Evolutionary conservation across 2,113 vertebrate genomes (phyloP), one percentile per base, ranked within the genome.

Genomic region (Atractosteus spatula): DNA sequence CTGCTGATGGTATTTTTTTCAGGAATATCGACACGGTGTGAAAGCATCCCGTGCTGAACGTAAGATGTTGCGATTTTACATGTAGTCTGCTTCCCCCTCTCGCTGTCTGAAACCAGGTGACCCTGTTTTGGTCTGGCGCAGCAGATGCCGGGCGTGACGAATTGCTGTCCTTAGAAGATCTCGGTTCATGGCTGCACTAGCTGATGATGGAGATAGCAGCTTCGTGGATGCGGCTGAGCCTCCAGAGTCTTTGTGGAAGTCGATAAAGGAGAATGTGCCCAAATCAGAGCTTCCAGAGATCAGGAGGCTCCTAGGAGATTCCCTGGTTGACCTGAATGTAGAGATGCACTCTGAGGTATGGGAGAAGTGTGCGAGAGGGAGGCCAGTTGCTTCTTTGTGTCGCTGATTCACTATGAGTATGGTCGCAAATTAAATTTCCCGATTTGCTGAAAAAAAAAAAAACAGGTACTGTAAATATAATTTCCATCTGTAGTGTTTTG

Each of bases 311-410:
- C 83, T 96, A 64, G 94, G 94, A 59, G 79, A 83, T 68, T 79
- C 84, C 2, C 79, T 85, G 43, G 85, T 96, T 55, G 92, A 95
- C 78, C 85, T 85, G 76, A 95, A 91, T 74, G 82, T 85, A 66
- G 93, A 95, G 62, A 79, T 90, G 51, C 82, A 93, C 70, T 66
- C 78, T 12, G 94, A 96, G 94, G 95, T 96, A 80, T 87, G 83
- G 62, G 3, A 10, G 54, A 66, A 59, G 70, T 42, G 61, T 14
- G 51, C 41, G 61, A 55, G 73, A 62, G 72, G 74, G 42, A 59
- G 61, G 62, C 74, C 66, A 67, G 66, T 77, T 73, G 73, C 56
- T 68, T n/a, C n/a, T n/a, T n/a, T 55, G 54, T 54, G 17, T 56
- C 42, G 61, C 47, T 77, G 62, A 74, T 75, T 69, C 51, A 79